Percentiles rank a stretch among this genome's conserved stretches.
These are phyloP conservation scores for Orussus abietinus DNA, from an alignment of 1,140 invertebrate genomes.

Conservation along the genomic window DNA sequence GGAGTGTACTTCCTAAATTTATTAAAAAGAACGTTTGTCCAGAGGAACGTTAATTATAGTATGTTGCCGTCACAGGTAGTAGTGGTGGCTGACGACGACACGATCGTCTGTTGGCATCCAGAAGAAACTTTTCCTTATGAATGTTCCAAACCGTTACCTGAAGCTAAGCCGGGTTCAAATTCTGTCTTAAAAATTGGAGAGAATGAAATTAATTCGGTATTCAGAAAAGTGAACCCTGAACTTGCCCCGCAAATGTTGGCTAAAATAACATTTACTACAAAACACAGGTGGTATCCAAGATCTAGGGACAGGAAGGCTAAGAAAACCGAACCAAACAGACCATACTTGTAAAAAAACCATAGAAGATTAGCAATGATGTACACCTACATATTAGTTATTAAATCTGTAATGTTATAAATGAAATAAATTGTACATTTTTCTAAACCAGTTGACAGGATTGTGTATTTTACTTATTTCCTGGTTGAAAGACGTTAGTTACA, in stretches of 20 bases:
- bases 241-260: conserved; percentile 65
- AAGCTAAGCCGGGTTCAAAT: conserved; percentile 34
- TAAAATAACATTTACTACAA: conserved; percentile 73
- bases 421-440: no score
- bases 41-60: no score
- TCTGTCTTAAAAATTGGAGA: conserved; percentile 64
- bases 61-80: conserved; percentile 54
- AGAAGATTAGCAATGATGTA: no score
- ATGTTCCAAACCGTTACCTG: conserved; percentile 69
- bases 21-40: no score
- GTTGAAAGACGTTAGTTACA: no score
- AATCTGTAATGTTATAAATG: no score
- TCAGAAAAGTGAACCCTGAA: conserved; percentile 61
- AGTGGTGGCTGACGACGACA: conserved; percentile 68
- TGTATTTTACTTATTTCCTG: no score
- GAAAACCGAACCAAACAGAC: conserved; percentile 65
- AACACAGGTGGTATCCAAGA: conserved; percentile 76
- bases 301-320: conserved; percentile 64
- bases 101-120: conserved; percentile 84
- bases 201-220: conserved; percentile 61
- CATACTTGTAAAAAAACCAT: conserved; percentile 67
- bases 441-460: no score
- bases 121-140: conserved; percentile 80
- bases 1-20: no score
- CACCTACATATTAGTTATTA: no score